These are phyloP conservation scores for Stenchaetothrips biformis DNA, from an alignment of 2,888 invertebrate genomes.

Conservation along the genomic window DNA sequence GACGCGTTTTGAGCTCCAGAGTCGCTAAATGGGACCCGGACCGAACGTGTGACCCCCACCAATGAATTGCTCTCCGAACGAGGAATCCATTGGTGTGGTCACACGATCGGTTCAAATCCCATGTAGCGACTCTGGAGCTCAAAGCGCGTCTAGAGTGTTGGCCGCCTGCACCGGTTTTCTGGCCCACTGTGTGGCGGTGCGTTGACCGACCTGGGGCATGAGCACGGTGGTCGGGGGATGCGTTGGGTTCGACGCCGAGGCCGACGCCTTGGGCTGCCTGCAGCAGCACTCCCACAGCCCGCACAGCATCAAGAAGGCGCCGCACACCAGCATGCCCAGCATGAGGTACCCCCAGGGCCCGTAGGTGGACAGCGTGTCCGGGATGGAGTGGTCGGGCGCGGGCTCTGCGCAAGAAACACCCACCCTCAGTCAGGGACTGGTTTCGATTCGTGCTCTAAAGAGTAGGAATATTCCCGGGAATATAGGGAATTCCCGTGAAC, in stretches of 20 bases:
- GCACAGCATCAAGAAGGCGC: conserved; percentile 64
- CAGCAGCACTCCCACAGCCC: conserved; percentile 46
- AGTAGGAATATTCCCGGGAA: no score
- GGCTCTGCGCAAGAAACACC: conserved; percentile 35
- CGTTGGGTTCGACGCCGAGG: conserved; percentile 34
- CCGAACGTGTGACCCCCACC: no score
- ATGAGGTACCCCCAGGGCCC: conserved; percentile 71
- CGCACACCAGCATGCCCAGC: conserved; percentile 65
- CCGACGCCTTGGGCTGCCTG: conserved; percentile 46
- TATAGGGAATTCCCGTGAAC: no score
- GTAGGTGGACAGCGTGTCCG: conserved; percentile 61
- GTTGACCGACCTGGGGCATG: conserved; percentile 38
- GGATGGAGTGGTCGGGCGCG: conserved; percentile 42
- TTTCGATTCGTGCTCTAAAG: no score
- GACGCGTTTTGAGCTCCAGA: no score
- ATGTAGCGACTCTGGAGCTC: no score
- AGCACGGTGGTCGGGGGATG: conserved; percentile 43
- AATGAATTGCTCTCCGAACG: no score
- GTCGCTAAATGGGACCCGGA: no score
- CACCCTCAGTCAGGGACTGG: conserved; percentile 24
- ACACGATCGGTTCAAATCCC: no score
- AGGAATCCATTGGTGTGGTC: no score
- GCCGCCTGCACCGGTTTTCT: no score
- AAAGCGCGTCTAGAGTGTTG: no score
- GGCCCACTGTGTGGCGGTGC: conserved; percentile 41